Base-by-base conservation (phyloP, 2,888 invertebrate species). In the Drosophila lacicola region DNA sequence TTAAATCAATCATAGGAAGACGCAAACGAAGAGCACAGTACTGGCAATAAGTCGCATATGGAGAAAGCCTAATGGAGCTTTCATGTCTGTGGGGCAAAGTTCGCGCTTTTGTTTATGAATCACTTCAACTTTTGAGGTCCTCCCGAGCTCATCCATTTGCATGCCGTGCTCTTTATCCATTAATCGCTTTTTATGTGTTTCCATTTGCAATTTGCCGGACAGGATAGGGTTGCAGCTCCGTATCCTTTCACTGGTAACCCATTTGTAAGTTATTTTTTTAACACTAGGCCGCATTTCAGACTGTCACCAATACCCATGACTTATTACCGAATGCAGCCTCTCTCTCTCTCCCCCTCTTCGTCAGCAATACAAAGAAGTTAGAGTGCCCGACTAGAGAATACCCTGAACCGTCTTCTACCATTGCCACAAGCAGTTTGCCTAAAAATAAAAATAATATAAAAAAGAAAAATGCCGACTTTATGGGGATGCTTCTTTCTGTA, bases 171-270 rank as follows among this genome's bases (percentile, higher is more conserved):
- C 47, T 65, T 64, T 49, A 47, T 19, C 53, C 64, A 79, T 82
- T 74, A 82, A 84, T 78, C 70, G 62, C n/a, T 70, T 63, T 64
- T 73, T 49, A 56, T 68, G 34, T 29, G 46, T 56, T 80, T 68
- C 70, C 66, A 73, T 78, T 67, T 63, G 57, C 68, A 14, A 13
- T 45, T 45, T 29, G 46, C 17, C 49, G 61, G 58, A 57, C 68
- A 58, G 47, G 8, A n/a, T 19, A 37, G 34, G 42, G 8, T 39
- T 57, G 61, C 70, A 45, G 34, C n/a, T 61, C 21, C 51, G 29
- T 65, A 62, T 58, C 78, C 77, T 68, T 80, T 65, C 63, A 51
- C 71, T 82, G 57, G 55, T 66, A 68, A 75, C 72, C 74, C 72
- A 83, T 75, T 70, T 80, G 17, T 37, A 53, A 25, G n/a, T 33